phyloP scores from a whole-genome alignment of 2,888 invertebrate species.

The Synanthedon formicaeformis region DNA sequence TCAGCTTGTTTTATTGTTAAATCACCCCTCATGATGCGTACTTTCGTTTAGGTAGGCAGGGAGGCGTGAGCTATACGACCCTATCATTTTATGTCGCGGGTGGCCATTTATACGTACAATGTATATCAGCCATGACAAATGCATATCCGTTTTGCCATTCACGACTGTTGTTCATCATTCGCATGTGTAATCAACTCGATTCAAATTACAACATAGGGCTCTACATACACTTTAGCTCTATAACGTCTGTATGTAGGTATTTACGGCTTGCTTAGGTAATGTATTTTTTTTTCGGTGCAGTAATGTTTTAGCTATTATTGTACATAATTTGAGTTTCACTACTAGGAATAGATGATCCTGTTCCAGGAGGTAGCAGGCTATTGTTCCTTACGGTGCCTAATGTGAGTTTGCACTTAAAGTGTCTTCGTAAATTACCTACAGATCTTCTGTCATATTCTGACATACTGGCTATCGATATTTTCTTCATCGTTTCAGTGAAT shows the following conservation, averaged over 20 bases:
- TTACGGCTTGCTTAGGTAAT: too few species aligned
- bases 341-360: too few species aligned
- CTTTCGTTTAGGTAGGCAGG: background rate
- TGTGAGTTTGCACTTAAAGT: too few species aligned
- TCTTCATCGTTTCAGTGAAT: too few species aligned
- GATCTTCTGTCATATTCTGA: too few species aligned
- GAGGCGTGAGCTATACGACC: background rate
- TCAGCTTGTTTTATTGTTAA: background rate
- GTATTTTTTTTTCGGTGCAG: too few species aligned
- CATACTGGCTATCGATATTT: too few species aligned
- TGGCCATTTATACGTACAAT: background rate
- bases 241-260: background rate
- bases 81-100: background rate
- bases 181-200: constrained; percentile 1
- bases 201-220: background rate
- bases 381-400: too few species aligned
- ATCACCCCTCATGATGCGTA: background rate
- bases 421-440: too few species aligned
- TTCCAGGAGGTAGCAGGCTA: too few species aligned
- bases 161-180: constrained; percentile 2
- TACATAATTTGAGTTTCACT: too few species aligned
- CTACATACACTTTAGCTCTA: background rate
- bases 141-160: constrained; percentile 1
- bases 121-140: background rate
- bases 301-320: too few species aligned